A percentile compares a stretch with the other conserved stretches of the same genome.
Evolutionary conservation across 2,797 vertebrate species (phyloP).

Genomic region (Scomberomorus guttatus): DNA sequence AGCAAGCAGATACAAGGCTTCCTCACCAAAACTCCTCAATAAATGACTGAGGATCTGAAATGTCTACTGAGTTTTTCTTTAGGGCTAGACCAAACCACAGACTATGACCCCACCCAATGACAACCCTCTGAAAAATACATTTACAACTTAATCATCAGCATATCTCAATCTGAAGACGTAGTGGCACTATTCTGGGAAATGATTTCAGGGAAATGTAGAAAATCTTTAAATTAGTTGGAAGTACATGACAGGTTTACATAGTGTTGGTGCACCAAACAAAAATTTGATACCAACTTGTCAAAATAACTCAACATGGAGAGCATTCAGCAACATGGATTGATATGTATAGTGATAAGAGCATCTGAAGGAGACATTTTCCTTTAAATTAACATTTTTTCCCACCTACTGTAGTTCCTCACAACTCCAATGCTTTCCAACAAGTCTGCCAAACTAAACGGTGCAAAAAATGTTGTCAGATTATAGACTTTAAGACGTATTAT

Average conservation of each 20-base stretch:
- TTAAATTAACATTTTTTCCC: no score
- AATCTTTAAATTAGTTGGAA: not conserved
- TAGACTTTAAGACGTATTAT: no score
- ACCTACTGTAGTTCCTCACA: no score
- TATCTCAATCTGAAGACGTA: not conserved
- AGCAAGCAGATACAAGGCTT: not conserved
- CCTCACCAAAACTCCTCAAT: not conserved
- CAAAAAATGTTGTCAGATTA: no score
- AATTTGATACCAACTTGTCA: no score
- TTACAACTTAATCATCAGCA: not conserved
- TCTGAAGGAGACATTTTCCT: no score
- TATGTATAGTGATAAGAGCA: no score
- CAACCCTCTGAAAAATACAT: not conserved
- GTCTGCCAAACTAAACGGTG: no score
- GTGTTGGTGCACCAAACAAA: not conserved
- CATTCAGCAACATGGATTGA: no score
- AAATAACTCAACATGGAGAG: no score
- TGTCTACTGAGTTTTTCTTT: not conserved
- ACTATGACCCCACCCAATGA: not conserved
- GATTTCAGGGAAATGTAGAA: not conserved
- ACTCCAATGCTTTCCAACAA: no score
- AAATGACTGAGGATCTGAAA: not conserved
- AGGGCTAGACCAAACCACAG: not conserved
- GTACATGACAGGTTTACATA: not conserved
- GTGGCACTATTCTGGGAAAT: not conserved